Base-by-base conservation (phyloP, 2,797 vertebrate genomes). In the Streptopelia turtur region DNA sequence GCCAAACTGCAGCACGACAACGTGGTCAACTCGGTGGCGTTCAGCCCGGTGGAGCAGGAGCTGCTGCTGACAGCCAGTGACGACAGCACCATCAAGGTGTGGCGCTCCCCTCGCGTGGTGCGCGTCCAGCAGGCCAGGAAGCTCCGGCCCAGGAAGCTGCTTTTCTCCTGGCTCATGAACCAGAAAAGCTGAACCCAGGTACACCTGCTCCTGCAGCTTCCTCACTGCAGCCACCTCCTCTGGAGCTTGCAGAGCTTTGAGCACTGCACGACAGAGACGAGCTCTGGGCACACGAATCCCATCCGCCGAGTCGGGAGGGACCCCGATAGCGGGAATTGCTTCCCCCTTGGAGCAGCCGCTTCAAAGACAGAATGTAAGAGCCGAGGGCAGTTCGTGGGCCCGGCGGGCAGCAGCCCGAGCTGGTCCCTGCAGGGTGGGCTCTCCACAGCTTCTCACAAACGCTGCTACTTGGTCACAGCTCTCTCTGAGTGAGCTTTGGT, bases 21-120 rank as follows among this genome's bases (percentile, higher is more conserved):
- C 0, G 99, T 99, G 97, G 99, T 99, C 91, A 99, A 99, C 98
- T 99, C 99, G 0, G 99, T 99, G 97, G 99, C 98, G 1, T 99
- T 99, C 98, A 99, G 99, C 97, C 99, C 99, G 0, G 97, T 98
- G 3, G 99, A 99, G 96, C 99, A 99, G 97, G 99, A 99, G 98
- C 98, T 99, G 80, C 97, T 99, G 78, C 97, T 99, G 71, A 99
- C 99, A 0, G 99, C 99, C 97, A 99, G 99, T 0, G 99, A 99
- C 0, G 99, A 99, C 70, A 97, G 98, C 78, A 99, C 99, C 95
- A 99, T 99, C 87, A 99, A 99, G 91, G 99, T 99, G 89, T 99
- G 99, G 99, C 99, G 99, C 17, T 99, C 99, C 0, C 99, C 99
- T 0, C 98, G 98, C 22, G 97, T 97, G 0, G 91, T 98, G 56